A percentile compares a stretch with the other conserved stretches of the same genome.
Conservation (phyloP, 2,888 invertebrate genomes). For the Sphecodes monilicornis region DNA sequence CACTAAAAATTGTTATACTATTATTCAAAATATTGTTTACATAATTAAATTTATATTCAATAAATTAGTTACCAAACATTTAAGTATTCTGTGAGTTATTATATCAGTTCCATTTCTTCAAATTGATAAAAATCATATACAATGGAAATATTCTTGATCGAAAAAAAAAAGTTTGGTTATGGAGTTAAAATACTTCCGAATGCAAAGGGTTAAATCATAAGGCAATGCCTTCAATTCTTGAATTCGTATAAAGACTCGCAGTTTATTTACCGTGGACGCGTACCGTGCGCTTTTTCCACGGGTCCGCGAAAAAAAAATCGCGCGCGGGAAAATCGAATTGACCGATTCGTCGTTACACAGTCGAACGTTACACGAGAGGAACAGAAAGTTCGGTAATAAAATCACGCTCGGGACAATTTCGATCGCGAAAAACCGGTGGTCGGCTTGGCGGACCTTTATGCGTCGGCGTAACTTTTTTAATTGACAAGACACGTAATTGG, state of each 20-base stretch:
- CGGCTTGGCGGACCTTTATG: not conserved
- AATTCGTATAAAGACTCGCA: not conserved
- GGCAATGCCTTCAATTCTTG: not conserved
- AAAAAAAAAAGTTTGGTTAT: too few relatives aligned
- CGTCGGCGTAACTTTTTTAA: constrained; percentile 37
- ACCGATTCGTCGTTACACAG: constrained; percentile 6
- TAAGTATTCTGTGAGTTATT: too few relatives aligned
- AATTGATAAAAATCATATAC: too few relatives aligned
- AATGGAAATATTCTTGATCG: too few relatives aligned
- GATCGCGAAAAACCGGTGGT: not conserved
- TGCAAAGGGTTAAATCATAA: too few relatives aligned
- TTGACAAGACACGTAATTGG: constrained; percentile 49
- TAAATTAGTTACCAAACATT: too few relatives aligned
- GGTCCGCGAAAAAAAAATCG: not conserved
- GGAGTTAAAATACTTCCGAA: too few relatives aligned
- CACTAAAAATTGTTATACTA: too few relatives aligned
- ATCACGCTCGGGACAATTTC: constrained; percentile 28
- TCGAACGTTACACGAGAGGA: constrained; percentile 12
- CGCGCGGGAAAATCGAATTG: constrained; percentile 17
- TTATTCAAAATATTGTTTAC: too few relatives aligned
- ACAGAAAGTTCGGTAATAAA: constrained; percentile 24
- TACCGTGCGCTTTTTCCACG: not conserved
- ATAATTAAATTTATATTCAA: too few relatives aligned
- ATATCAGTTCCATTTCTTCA: too few relatives aligned
- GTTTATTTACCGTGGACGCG: not conserved